phyloP scores from a whole-genome alignment of 1,140 invertebrate species.

The Frieseomelitta varia region DNA sequence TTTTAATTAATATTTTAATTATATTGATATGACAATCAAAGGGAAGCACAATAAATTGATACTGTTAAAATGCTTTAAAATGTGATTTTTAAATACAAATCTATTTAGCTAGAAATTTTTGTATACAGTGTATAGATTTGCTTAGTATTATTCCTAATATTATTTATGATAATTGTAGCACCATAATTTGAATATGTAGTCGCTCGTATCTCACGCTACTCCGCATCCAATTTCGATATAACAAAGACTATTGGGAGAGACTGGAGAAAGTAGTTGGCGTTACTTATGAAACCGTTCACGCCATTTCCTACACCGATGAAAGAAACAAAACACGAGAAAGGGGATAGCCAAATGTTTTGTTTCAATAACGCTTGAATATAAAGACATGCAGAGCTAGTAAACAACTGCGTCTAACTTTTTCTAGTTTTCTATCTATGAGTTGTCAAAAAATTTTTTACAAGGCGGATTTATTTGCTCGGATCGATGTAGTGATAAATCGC shows the following conservation, averaged over 20 bases:
- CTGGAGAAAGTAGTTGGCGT: conserved; percentile 42
- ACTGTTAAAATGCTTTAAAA: background rate
- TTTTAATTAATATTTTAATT: background rate
- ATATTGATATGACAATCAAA: background rate
- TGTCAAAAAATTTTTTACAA: background rate
- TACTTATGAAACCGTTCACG: conserved; percentile 49
- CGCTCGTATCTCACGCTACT: background rate
- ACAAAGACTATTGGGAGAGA: conserved; percentile 37
- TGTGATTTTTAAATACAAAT: background rate
- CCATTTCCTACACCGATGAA: conserved; percentile 21
- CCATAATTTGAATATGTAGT: background rate
- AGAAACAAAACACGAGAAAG: conserved; percentile 19
- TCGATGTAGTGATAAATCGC: background rate
- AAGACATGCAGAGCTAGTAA: too few species aligned
- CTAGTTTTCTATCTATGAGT: background rate
- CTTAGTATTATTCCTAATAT: background rate
- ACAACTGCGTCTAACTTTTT: background rate
- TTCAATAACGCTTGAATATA: background rate
- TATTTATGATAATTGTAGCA: too few species aligned
- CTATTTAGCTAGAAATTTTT: background rate
- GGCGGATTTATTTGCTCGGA: background rate
- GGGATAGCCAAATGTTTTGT: conserved; percentile 9
- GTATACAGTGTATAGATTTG: background rate
- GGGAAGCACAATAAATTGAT: background rate
- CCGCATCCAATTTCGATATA: conserved; percentile 22